Conservation (phyloP, 2,888 invertebrate species). For the Clepsis dumicolana region DNA sequence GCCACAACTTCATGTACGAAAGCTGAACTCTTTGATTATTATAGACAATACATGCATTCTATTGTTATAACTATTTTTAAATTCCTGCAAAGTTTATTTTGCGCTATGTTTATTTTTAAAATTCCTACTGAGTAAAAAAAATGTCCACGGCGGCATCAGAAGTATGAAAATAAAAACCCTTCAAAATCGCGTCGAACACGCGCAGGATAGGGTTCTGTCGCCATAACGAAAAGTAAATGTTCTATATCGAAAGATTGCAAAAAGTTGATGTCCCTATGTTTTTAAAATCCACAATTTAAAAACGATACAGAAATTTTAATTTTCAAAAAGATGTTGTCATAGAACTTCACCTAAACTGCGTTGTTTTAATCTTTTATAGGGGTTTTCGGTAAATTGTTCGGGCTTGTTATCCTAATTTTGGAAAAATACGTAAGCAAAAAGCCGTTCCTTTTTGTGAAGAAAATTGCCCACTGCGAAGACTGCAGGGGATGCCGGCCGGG, state of each 20-base stretch:
- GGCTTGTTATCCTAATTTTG: conserved; percentile 60
- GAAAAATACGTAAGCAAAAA: conserved; percentile 59
- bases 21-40: conserved; percentile 43
- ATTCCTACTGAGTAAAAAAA: too few species aligned
- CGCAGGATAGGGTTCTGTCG: too few species aligned
- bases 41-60: conserved; percentile 4
- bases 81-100: background rate
- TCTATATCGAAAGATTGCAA: too few species aligned
- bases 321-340: background rate
- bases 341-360: background rate
- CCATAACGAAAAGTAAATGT: too few species aligned
- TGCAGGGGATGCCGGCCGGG: conserved; percentile 64
- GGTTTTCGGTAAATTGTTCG: conserved; percentile 48
- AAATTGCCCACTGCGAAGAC: conserved; percentile 67
- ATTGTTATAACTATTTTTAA: background rate
- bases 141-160: too few species aligned
- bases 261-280: too few species aligned
- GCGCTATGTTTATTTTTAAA: too few species aligned
- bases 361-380: conserved; percentile 35
- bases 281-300: too few species aligned
- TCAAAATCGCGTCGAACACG: too few species aligned
- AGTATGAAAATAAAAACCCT: too few species aligned
- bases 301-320: background rate
- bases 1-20: conserved; percentile 40
- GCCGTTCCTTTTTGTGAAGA: conserved; percentile 63